Conservation (phyloP, 2,888 invertebrate species). For the Conistra vaccinii region DNA sequence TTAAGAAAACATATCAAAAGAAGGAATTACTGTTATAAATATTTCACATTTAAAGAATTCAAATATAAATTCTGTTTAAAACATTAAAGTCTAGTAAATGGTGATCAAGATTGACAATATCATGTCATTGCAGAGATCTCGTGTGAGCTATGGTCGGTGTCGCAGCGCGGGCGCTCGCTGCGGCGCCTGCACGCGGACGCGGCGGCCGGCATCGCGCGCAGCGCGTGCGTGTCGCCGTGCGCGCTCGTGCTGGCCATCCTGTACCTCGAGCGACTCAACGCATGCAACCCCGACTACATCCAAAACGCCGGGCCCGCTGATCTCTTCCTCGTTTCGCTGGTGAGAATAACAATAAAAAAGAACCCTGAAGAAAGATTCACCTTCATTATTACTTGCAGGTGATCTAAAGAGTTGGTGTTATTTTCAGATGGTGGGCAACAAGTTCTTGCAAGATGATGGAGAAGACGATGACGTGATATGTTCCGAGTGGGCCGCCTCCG, state of each 20-base stretch:
- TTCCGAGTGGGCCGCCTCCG: conserved; percentile 97
- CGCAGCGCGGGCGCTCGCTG: conserved; percentile 94
- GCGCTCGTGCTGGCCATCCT: conserved; percentile 97
- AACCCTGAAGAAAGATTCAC: background rate
- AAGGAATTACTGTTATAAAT: background rate
- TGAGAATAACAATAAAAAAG: conserved; percentile 79
- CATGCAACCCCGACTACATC: conserved; percentile 95
- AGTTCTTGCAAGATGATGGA: conserved; percentile 98
- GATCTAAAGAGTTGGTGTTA: background rate
- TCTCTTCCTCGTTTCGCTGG: conserved; percentile 98
- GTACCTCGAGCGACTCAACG: conserved; percentile 97
- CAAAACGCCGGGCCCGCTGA: conserved; percentile 96
- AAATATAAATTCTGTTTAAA: background rate
- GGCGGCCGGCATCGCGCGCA: conserved; percentile 94
- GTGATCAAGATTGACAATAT: background rate
- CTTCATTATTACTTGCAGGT: background rate
- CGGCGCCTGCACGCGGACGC: conserved; percentile 94
- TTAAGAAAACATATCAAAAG: background rate
- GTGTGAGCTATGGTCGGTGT: conserved; percentile 95
- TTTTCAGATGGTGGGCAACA: conserved; percentile 97
- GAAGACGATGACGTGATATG: conserved; percentile 97
- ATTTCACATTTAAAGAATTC: background rate
- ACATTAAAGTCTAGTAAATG: background rate
- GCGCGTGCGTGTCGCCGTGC: conserved; percentile 97
- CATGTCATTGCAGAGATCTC: conserved; percentile 93